Percentiles rank a stretch among this genome's conserved stretches.
These are phyloP conservation scores for Diaprepes abbreviatus DNA, from an alignment of 2,888 invertebrate species.

Conservation along the genomic window DNA sequence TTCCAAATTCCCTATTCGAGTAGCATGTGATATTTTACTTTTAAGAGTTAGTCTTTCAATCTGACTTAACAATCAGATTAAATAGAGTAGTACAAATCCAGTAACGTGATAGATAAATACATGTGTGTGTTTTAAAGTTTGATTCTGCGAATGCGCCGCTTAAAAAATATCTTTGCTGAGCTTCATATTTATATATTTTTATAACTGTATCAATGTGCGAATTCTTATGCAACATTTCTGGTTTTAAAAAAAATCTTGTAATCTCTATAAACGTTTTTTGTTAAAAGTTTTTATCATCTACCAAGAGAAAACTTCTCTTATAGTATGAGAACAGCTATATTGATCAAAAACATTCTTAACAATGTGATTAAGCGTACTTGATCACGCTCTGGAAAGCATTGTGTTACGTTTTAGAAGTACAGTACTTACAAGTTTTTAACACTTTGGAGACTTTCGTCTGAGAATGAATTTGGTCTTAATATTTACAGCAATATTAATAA, in stretches of 20 bases:
- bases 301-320: too few relatives aligned
- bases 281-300: too few relatives aligned
- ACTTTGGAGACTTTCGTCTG: too few relatives aligned
- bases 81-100: conserved; percentile 34
- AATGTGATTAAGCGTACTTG: too few relatives aligned
- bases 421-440: too few relatives aligned
- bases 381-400: too few relatives aligned
- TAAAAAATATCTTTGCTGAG: conserved; percentile 1
- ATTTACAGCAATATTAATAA: too few relatives aligned
- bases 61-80: conserved; percentile 18
- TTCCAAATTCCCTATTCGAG: conserved; percentile 12
- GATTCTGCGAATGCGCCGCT: neutral
- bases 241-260: neutral
- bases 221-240: neutral
- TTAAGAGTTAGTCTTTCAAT: conserved; percentile 32
- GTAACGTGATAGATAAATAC: conserved; percentile 25
- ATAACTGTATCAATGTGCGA: conserved; percentile 4
- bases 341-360: too few relatives aligned
- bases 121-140: conserved; percentile 7
- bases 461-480: too few relatives aligned
- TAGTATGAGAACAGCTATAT: too few relatives aligned
- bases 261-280: neutral
- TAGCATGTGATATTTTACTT: conserved; percentile 33
- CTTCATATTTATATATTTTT: conserved; percentile 12
- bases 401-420: too few relatives aligned